Evolutionary conservation across 2,113 vertebrate species (phyloP), one percentile per base, ranked within the genome.

Genomic region (Prinia subflava): DNA sequence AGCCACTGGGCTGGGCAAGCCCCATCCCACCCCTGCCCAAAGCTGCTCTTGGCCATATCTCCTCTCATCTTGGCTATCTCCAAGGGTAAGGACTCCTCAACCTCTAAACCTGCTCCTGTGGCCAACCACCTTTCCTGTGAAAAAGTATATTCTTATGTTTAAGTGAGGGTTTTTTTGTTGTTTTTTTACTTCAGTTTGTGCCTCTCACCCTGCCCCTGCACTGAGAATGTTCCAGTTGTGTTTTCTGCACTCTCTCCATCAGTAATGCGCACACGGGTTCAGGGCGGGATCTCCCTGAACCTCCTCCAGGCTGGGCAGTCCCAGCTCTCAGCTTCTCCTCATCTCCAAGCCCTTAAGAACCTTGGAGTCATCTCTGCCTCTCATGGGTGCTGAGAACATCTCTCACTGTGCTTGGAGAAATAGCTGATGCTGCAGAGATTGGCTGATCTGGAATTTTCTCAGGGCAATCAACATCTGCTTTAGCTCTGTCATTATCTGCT

Each of bases 381-480:
- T 53, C 2, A 2, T 22, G 41, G 41, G 11, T 31, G 46, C 10
- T 33, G 18, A 12, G 52, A 57, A 27, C 5, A 0, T 18, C 3
- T 4, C 28, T 7, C 41, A 13, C 55, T 41, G 10, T 42, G 52
- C 70, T 37, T 21, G 44, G 33, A 78, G 39, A 49, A 74, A 24
- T 22, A 31, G 65, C 33, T 65, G 64, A 33, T 62, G 87, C 63
- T 55, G 37, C 12, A 28, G 50, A 19, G n/a, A 24, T 16, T 4
- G 7, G 56, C 78, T 63, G 65, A 15, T 2, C 25, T 12, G 53
- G n/a, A 60, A 21, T 70, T 59, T 67, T 27, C 47, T 46, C 47
- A 17, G 13, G 78, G 47, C 74, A n/a, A 5, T 7, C 3, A 0
- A 59, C 68, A 21, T 25, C 64, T n/a, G 50, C 65, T 63, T 84